Evolutionary conservation across 2,888 invertebrate species (phyloP).

Genomic region (Heteromurus nitidus): DNA sequence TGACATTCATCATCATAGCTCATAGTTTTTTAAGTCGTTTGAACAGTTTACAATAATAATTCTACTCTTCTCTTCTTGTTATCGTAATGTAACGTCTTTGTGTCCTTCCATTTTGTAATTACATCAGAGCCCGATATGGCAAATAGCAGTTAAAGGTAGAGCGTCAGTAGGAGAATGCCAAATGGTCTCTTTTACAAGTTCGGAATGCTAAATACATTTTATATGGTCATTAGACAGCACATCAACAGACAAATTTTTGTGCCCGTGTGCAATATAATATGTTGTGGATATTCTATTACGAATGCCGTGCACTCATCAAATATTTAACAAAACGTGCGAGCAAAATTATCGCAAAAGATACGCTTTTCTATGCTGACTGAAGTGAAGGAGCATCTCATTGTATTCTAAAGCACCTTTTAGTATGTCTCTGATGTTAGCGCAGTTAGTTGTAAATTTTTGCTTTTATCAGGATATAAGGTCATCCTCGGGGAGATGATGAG

Average conservation of each 20-base stretch:
- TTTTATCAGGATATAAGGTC: conserved; percentile 36
- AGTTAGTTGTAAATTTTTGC: too few relatives aligned
- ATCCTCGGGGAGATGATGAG: conserved; percentile 6
- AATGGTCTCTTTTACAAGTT: not conserved
- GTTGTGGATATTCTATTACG: too few relatives aligned
- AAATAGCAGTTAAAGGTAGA: not conserved
- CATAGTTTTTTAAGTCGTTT: not conserved
- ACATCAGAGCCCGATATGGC: conserved; percentile 41
- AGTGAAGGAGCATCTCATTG: too few relatives aligned
- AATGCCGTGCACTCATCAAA: conserved; percentile 24
- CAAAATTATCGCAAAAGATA: too few relatives aligned
- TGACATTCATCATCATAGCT: conserved; percentile 36
- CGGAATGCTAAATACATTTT: conserved; percentile 6
- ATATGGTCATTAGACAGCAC: not conserved
- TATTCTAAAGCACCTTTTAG: too few relatives aligned
- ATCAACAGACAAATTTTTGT: too few relatives aligned
- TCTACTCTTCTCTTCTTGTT: conserved; percentile 31
- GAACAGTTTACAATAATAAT: conserved; percentile 11
- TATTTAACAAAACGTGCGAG: conserved; percentile 37
- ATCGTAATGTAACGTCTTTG: conserved; percentile 20
- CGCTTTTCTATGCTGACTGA: too few relatives aligned
- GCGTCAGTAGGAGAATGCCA: not conserved
- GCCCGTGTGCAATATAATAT: too few relatives aligned
- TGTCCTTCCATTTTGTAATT: conserved; percentile 52
- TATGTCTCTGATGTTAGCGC: too few relatives aligned